These are phyloP conservation scores for Ceratina calcarata DNA, from an alignment of 1,140 invertebrate genomes.

Conservation along the genomic window DNA sequence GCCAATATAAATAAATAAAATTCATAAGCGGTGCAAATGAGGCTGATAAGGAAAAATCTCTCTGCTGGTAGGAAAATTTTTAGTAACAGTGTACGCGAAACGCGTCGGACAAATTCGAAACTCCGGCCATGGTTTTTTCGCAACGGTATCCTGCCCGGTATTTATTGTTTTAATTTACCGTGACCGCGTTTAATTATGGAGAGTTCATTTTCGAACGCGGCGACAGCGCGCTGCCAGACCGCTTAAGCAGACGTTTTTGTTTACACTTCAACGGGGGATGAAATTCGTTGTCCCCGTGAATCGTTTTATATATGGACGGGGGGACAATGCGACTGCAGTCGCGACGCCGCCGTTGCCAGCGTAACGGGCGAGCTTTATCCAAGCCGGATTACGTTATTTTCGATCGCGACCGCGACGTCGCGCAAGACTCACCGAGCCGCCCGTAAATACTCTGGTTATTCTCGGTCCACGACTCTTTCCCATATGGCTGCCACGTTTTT, in stretches of 20 bases:
- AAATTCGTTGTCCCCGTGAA: background rate
- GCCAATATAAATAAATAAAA: too few species aligned
- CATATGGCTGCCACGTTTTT: background rate
- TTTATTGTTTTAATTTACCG: constrained; percentile 79
- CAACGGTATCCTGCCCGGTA: constrained; percentile 57
- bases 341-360: too few species aligned
- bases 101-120: constrained; percentile 59
- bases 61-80: too few species aligned
- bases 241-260: constrained; percentile 52
- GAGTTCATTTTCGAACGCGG: constrained; percentile 71
- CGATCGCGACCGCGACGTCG: background rate
- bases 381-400: background rate
- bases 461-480: background rate
- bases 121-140: constrained; percentile 42
- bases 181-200: constrained; percentile 76
- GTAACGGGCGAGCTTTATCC: background rate
- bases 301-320: constrained; percentile 9
- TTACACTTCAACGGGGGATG: background rate
- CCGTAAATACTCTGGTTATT: background rate
- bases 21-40: too few species aligned
- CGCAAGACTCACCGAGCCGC: background rate
- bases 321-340: background rate
- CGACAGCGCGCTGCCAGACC: constrained; percentile 52
- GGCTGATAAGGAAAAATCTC: too few species aligned
- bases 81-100: background rate